Percentiles rank a stretch among this genome's conserved stretches.
These are phyloP conservation scores for Micrastur ruficollis DNA, from an alignment of 2,797 vertebrate genomes.

Conservation along the genomic window DNA sequence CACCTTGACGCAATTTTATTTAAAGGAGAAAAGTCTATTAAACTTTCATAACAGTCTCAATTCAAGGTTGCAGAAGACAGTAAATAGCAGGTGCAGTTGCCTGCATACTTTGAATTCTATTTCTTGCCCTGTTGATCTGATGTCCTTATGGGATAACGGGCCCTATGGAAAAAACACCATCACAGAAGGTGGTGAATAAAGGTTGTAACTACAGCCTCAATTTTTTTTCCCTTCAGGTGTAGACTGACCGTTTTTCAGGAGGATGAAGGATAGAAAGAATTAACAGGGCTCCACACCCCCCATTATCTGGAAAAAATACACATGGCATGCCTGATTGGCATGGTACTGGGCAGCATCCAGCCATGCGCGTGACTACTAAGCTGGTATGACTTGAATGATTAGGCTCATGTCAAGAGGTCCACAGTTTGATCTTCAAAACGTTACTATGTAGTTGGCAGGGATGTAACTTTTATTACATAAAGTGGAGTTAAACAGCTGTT, in stretches of 20 bases:
- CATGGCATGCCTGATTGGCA: rapidly evolving
- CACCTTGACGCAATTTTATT: neutral
- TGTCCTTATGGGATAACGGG: neutral
- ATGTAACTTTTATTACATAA: neutral
- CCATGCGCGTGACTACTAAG: rapidly evolving
- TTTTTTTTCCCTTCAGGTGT: neutral
- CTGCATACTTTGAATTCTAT: neutral
- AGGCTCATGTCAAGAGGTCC: neutral
- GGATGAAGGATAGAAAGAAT: neutral
- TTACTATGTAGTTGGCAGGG: neutral
- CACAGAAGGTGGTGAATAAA: neutral
- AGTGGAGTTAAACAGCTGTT: neutral
- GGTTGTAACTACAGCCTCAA: neutral
- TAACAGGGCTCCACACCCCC: neutral
- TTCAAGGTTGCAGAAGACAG: neutral
- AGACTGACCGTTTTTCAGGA: neutral
- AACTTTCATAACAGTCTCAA: neutral
- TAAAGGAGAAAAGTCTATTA: neutral
- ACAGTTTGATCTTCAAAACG: neutral
- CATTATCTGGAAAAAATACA: neutral
- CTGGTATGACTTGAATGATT: neutral
- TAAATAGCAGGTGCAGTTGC: neutral
- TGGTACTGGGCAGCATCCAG: neutral
- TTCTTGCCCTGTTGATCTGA: neutral
- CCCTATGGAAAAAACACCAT: neutral